Percentiles rank a stretch among this genome's conserved stretches.
phyloP scores from a whole-genome alignment of 1,140 invertebrate species.

The Heliconius melpomene region DNA sequence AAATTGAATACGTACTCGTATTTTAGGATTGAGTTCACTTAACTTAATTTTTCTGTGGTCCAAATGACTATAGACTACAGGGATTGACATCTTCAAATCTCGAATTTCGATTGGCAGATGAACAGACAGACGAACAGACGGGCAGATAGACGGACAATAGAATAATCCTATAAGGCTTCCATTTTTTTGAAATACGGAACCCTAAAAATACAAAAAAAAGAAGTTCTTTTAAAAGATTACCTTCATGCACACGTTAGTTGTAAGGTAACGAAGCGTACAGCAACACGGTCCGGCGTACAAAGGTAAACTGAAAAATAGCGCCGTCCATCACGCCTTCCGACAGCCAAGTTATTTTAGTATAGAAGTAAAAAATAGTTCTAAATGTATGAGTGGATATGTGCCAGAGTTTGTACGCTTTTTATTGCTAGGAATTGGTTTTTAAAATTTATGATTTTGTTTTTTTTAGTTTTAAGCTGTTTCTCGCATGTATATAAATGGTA shows the following conservation, averaged over 20 bases:
- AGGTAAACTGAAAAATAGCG: constrained; percentile 29
- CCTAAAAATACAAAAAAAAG: not conserved
- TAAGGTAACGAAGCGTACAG: constrained; percentile 23
- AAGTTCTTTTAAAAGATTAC: not conserved
- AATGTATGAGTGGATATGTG: not conserved
- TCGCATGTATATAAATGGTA: not conserved
- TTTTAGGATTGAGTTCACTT: too few species aligned
- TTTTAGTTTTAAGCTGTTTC: not conserved
- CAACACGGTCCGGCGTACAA: constrained; percentile 5
- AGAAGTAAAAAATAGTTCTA: constrained; percentile 14
- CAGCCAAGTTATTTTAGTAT: constrained; percentile 26
- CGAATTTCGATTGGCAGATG: too few species aligned
- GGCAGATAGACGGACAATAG: too few species aligned
- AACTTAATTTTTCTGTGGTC: too few species aligned
- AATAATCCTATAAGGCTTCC: too few species aligned
- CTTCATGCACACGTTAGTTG: constrained; percentile 17
- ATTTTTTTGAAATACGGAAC: too few species aligned
- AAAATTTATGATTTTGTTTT: not conserved
- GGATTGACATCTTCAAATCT: too few species aligned
- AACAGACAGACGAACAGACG: too few species aligned
- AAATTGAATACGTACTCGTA: too few species aligned
- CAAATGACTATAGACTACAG: too few species aligned
- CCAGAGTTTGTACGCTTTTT: not conserved
- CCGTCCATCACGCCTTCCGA: constrained; percentile 18
- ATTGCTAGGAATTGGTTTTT: not conserved